Conservation (phyloP, 2,888 invertebrate genomes). For the Imbricaverruca yamaguchii region DNA sequence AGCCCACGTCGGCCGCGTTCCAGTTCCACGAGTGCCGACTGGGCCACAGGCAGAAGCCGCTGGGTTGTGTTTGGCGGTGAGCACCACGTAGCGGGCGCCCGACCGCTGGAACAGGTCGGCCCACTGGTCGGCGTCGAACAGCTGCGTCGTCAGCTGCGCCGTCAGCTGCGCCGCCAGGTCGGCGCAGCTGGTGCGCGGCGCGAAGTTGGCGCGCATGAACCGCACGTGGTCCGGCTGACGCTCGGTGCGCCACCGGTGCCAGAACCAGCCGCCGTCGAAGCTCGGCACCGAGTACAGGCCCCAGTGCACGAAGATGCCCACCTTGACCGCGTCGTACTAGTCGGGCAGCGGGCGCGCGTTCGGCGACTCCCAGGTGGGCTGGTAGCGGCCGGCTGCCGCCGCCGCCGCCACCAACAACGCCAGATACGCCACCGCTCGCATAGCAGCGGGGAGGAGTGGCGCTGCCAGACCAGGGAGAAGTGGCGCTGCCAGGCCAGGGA, state of each 20-base stretch:
- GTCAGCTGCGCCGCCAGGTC: conserved; percentile 75
- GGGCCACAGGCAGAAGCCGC: conserved; percentile 76
- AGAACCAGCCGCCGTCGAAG: conserved; percentile 85
- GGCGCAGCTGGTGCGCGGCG: conserved; percentile 77
- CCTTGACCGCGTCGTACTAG: conserved; percentile 85
- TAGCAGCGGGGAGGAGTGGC: too few relatives aligned
- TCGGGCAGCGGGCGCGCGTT: conserved; percentile 70
- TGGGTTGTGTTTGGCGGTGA: conserved; percentile 85
- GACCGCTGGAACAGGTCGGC: conserved; percentile 69
- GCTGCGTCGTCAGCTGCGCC: conserved; percentile 68
- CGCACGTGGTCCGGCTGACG: conserved; percentile 36
- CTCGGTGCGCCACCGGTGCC: conserved; percentile 69
- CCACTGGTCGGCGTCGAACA: conserved; percentile 78
- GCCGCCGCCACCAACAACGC: neutral
- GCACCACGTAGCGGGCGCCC: conserved; percentile 77
- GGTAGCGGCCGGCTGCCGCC: conserved; percentile 43
- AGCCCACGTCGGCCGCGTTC: conserved; percentile 66
- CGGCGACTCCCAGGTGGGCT: conserved; percentile 73
- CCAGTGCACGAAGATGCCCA: conserved; percentile 91
- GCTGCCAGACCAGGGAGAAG: too few relatives aligned
- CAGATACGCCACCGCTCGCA: too few relatives aligned
- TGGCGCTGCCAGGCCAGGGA: too few relatives aligned
- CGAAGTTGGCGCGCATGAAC: conserved; percentile 76
- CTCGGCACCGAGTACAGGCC: conserved; percentile 87
- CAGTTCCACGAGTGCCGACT: conserved; percentile 72